Conservation (phyloP, 2,113 vertebrate species). For the Rafetus swinhoei region DNA sequence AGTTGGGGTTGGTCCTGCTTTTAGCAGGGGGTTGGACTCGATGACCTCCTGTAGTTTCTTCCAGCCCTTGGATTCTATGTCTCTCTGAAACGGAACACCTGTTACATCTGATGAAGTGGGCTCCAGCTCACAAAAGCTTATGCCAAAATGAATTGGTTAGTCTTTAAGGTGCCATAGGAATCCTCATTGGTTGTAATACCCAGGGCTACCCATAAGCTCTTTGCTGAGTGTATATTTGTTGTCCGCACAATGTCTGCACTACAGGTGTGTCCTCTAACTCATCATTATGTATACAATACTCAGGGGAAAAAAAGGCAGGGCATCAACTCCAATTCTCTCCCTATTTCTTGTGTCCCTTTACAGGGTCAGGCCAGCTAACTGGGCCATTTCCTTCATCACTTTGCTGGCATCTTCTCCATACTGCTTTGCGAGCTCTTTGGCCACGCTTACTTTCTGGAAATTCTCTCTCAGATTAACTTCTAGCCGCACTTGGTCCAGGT, state of each 20-base stretch:
- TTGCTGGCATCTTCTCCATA: constrained; percentile 67
- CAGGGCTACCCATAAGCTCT: neutral
- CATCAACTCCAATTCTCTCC: neutral
- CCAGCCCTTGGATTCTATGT: too few species aligned
- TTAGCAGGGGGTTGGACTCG: too few species aligned
- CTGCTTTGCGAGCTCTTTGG: constrained; percentile 62
- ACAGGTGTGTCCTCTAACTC: neutral
- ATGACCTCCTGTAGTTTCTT: too few species aligned
- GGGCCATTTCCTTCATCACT: constrained; percentile 70
- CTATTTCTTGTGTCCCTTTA: constrained; percentile 26
- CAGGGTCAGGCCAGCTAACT: constrained; percentile 56
- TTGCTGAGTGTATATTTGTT: neutral
- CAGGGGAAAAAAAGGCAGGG: neutral
- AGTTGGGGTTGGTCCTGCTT: too few species aligned
- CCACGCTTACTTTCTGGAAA: constrained; percentile 68
- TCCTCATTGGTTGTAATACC: neutral
- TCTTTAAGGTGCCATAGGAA: too few species aligned
- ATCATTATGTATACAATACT: neutral
- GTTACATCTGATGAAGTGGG: too few species aligned
- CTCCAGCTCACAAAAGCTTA: too few species aligned
- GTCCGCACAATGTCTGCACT: accelerated
- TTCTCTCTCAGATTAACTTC: constrained; percentile 74
- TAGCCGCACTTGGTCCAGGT: constrained; percentile 71
- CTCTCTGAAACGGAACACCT: too few species aligned
- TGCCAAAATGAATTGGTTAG: too few species aligned